Conservation (phyloP, 1,140 invertebrate species). For the Hydropsyche tenuis region DNA sequence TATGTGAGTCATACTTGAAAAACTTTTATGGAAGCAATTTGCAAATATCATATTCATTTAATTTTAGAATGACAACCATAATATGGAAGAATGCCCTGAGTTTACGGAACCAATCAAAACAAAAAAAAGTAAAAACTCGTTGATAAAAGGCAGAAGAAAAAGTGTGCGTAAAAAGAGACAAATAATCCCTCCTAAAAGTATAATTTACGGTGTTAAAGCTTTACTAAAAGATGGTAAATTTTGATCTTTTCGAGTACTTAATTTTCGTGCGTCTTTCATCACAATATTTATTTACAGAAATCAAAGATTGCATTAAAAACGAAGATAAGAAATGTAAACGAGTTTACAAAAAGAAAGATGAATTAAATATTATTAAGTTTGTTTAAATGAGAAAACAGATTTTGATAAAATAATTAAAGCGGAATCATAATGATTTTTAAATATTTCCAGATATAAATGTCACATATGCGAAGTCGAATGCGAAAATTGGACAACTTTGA, state of each 20-base stretch:
- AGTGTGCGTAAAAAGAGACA: background rate
- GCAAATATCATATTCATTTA: background rate
- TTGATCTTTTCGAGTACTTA: too few relatives aligned
- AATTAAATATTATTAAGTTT: background rate
- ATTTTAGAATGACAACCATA: background rate
- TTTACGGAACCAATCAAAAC: background rate
- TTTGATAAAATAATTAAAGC: too few relatives aligned
- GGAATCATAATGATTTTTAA: background rate
- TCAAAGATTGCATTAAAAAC: too few relatives aligned
- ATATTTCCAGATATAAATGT: constrained; percentile 38
- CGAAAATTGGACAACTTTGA: constrained; percentile 35
- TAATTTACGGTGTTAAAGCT: too few relatives aligned
- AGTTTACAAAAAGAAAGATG: too few relatives aligned
- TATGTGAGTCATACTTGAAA: background rate
- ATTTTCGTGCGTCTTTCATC: too few relatives aligned
- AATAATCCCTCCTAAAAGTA: too few relatives aligned
- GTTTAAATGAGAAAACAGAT: too few relatives aligned
- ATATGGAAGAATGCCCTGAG: background rate
- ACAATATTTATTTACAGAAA: too few relatives aligned
- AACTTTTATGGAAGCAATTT: background rate
- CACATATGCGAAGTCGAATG: constrained; percentile 42
- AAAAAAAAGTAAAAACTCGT: background rate
- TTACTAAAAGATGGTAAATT: too few relatives aligned
- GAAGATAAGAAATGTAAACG: too few relatives aligned
- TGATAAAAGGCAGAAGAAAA: too few relatives aligned